A percentile compares a stretch with the other conserved stretches of the same genome.
Conservation (phyloP, 1,140 invertebrate genomes). For the Listronotus oregonensis region DNA sequence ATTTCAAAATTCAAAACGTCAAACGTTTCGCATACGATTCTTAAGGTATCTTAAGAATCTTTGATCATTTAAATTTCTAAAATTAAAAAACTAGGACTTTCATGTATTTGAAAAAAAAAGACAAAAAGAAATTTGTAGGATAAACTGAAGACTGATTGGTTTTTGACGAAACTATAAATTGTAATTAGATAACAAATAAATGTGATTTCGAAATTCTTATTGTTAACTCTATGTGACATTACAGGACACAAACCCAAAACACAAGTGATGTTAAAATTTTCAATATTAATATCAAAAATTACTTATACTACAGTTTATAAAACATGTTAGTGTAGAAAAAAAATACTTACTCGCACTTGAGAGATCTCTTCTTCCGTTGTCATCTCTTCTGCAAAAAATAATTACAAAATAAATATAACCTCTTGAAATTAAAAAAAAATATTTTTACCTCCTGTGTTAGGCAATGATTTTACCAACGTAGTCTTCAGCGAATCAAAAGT, state of each 20-base stretch:
- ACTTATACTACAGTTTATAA: not conserved
- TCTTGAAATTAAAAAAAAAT: not conserved
- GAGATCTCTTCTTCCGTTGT: constrained; percentile 41
- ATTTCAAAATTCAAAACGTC: too few relatives aligned
- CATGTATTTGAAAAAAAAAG: too few relatives aligned
- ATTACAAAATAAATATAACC: not conserved
- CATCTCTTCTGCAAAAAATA: constrained; percentile 36
- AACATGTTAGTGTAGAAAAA: not conserved
- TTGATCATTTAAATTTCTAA: too few relatives aligned
- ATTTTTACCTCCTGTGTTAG: constrained; percentile 34
- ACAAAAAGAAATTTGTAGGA: too few relatives aligned
- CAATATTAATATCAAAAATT: not conserved
- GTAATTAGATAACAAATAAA: too few relatives aligned
- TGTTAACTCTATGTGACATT: not conserved
- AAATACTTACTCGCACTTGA: constrained; percentile 45
- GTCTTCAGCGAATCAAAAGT: constrained; percentile 47
- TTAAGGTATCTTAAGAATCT: too few relatives aligned
- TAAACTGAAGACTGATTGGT: too few relatives aligned
- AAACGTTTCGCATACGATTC: too few relatives aligned
- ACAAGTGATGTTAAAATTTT: not conserved
- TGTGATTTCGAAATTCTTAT: too few relatives aligned
- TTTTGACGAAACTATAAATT: too few relatives aligned
- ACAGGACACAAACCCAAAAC: not conserved
- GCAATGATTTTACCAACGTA: constrained; percentile 42
- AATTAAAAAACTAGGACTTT: too few relatives aligned